These are phyloP conservation scores for Bombus balteatus DNA, from an alignment of 1,140 invertebrate genomes.

Conservation along the genomic window DNA sequence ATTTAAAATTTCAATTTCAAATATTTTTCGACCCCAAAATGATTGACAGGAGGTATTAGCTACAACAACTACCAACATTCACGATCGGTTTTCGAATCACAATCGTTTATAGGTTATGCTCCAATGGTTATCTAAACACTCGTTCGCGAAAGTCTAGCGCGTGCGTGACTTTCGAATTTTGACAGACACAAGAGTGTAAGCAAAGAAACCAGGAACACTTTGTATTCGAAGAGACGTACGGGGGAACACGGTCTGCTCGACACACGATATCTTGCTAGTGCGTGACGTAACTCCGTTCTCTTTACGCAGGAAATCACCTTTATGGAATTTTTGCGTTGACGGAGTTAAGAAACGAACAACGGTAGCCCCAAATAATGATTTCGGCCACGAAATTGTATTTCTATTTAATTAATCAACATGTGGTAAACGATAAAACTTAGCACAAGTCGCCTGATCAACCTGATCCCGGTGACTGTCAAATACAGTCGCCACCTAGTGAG, in stretches of 20 bases:
- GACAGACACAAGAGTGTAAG: conserved; percentile 42
- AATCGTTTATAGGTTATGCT: conserved; percentile 73
- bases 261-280: conserved; percentile 62
- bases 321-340: conserved; percentile 33
- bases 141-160: conserved; percentile 32
- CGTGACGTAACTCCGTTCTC: conserved; percentile 68
- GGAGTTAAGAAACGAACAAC: conserved; percentile 48
- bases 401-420: conserved; percentile 75
- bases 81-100: conserved; percentile 57
- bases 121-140: conserved; percentile 35
- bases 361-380: conserved; percentile 46
- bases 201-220: conserved; percentile 50
- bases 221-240: conserved; percentile 56
- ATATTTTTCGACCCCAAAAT: conserved; percentile 11
- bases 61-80: conserved; percentile 65
- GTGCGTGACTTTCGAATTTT: conserved; percentile 53
- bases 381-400: conserved; percentile 48
- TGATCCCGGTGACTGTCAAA: conserved; percentile 73
- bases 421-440: conserved; percentile 72
- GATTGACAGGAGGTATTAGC: conserved; percentile 25
- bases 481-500: conserved; percentile 65
- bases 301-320: conserved; percentile 31
- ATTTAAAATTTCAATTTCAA: background rate
- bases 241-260: conserved; percentile 46
- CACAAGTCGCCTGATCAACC: conserved; percentile 72